These are phyloP conservation scores for Rhopalosiphum nymphaeae DNA, from an alignment of 2,888 invertebrate genomes.

Conservation along the genomic window DNA sequence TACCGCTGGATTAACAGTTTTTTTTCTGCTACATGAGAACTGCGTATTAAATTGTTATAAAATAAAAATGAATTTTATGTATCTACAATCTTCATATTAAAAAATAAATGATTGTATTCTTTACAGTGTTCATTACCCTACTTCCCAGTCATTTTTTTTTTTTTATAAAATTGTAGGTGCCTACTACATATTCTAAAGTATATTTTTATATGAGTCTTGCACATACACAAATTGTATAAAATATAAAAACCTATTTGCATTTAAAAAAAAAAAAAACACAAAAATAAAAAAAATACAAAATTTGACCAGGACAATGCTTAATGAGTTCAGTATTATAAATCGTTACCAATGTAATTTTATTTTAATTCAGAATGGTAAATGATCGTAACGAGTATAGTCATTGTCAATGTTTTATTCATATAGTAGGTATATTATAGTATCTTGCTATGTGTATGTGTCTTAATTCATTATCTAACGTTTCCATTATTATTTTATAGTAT, in stretches of 20 bases:
- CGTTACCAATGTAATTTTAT: background rate
- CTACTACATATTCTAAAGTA: background rate
- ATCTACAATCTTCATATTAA: background rate
- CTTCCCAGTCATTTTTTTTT: background rate
- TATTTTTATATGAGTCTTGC: background rate
- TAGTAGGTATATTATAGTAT: too few relatives aligned
- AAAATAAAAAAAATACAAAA: background rate
- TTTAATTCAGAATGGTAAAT: background rate
- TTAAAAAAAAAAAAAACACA: background rate
- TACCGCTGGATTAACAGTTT: background rate
- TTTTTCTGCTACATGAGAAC: background rate
- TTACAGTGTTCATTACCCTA: background rate
- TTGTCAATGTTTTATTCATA: slow-evolving; percentile 35
- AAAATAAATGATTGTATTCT: background rate
- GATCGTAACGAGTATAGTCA: background rate
- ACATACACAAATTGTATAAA: background rate
- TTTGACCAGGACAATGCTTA: background rate
- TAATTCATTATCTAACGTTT: slow-evolving; percentile 41
- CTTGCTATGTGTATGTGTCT: background rate
- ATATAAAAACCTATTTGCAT: background rate
- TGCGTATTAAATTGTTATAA: background rate
- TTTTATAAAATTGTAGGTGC: background rate
- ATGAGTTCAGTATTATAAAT: background rate
- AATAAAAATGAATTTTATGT: background rate
- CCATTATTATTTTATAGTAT: slow-evolving; percentile 30